Evolutionary conservation across 35 echinoderm and acorn worm species (phyloP), one percentile per base, ranked within the genome.

Genomic region (Anneissia japonica): DNA sequence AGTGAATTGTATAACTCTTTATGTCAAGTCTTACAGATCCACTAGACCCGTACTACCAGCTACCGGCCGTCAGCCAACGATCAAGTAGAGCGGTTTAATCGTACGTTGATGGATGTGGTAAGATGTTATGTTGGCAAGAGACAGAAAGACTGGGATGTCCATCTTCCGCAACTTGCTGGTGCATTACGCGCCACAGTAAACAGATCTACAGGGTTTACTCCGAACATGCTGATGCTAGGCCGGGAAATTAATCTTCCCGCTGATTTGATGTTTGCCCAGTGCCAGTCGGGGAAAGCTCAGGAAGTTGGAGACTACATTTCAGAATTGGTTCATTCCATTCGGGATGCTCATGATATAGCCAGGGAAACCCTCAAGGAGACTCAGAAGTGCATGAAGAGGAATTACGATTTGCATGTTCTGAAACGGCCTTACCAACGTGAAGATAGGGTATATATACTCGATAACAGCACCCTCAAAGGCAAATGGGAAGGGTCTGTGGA

Each of bases 131-230:
- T 91, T 0, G 46, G 76, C 34, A 79, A 86, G 21, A 31, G n/a
- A 9, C 84, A 91, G n/a, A n/a, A n/a, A n/a, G 5, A 91, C 14
- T n/a, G n/a, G n/a, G 89, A 91, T 34, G 28, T 45, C 21, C 26
- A 39, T 75, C 21, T 91, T 10, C 32, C 76, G 3, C 89, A 90
- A 39, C 80, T 91, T 16, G 90, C 90, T 0, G 80, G 89, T 4
- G 89, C 84, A 23, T 21, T 91, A 3, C 38, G 90, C 19, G 75
- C 90, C 34, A 91, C 89, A 2, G 84, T 92, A 13, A 92, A 92
- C 32, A 4, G 85, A 35, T 88, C 85, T 29, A 92, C 90, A 0
- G 90, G 90, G 30, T 74, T 28, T 1, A 92, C 72, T 1, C 85
- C 90, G 16, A 91, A 91, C 41, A n/a, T 0, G 39, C 1, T 87